Base-by-base conservation (phyloP, 2,888 invertebrate species). In the Conomelus anceps region DNA sequence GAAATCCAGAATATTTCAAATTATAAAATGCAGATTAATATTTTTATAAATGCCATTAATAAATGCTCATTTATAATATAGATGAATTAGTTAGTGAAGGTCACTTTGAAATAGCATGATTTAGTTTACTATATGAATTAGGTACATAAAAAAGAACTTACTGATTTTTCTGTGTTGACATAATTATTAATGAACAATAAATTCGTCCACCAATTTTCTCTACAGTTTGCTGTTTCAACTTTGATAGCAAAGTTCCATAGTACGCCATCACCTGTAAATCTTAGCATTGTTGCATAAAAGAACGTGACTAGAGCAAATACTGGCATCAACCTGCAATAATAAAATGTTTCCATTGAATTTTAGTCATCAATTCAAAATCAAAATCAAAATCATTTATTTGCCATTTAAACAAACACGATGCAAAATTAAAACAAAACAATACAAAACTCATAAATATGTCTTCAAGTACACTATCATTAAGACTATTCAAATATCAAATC, bases 131-230 rank as follows among this genome's bases (percentile, higher is more conserved):
- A 26, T 26, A 26, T 26, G 4, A 26, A 7, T 4, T 26, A 26
- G 4, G 11, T 4, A 26, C 11, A 63, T n/a, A n/a, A 3, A 22
- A 22, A 17, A 3, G 29, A n/a, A 92, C 94, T 94, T 92, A 96
- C 96, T 92, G 95, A 94, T 91, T 95, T 93, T 87, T 95, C 94
- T 1, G 93, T 93, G 91, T 95, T 94, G 6, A 95, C 92, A 91
- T 95, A 96, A 92, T 96, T 96, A 92, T 93, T 94, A 34, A 96
- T 92, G 93, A 95, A 95, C 0, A 96, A 93, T 0, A 96, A 92
- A 92, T 94, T 95, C 0, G 95, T 92, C 96, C 95, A 96, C 95
- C 96, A 95, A 92, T 95, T 95, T 89, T 94, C 93, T 84, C 94
- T 93, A 91, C 96, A 96, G 23, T 94, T 93, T 0, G 92, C 93